Base-by-base conservation (phyloP, 1,140 invertebrate species). In the Cydia fagiglandana region DNA sequence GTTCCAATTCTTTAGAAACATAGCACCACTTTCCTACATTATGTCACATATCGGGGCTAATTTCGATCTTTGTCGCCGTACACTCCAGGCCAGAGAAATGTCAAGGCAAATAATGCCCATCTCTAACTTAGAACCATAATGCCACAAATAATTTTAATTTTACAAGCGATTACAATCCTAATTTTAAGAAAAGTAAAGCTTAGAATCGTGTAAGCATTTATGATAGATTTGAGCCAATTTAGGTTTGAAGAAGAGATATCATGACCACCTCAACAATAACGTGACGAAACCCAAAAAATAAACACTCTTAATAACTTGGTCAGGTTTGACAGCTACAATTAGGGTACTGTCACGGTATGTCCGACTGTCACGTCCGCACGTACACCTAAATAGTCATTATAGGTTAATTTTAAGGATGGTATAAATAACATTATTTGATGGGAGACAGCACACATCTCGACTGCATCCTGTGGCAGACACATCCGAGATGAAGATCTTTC, bases 331-430 rank as follows among this genome's bases (percentile, higher is more conserved):
- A 85, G 83, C 81, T 75, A 86, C 81, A 84, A 88, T 90, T 88
- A 86, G 79, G 79, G 66, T 81, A 83, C 86, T 90, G 88, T 89
- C 87, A 90, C 88, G 88, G 68, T 70, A 74, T 68, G 81, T 86
- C 75, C 41, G 64, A 17, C 82, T 83, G 82, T 88, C 88, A 89
- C 86, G 87, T 86, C 61, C 64, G 53, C 74, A 73, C 75, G 80
- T 76, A 78, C 78, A 30, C 75, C 34, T 45, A 81, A 73, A 79
- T 81, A 79, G 81, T 79, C 56, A 86, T 82, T 82, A 83, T 76
- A 76, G 61, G 75, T 73, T 79, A 81, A 80, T 81, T 73, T 84
- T 80, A 76, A 82, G 34, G 73, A 79, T 83, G 80, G 86, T 91
- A 91, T 91, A 89, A 86, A 91, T 87, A 85, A 77, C 73, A 81